A percentile compares a stretch with the other conserved stretches of the same genome.
These are phyloP conservation scores for Leptobrachium ailaonicum DNA, from an alignment of 2,113 vertebrate species.

Conservation along the genomic window DNA sequence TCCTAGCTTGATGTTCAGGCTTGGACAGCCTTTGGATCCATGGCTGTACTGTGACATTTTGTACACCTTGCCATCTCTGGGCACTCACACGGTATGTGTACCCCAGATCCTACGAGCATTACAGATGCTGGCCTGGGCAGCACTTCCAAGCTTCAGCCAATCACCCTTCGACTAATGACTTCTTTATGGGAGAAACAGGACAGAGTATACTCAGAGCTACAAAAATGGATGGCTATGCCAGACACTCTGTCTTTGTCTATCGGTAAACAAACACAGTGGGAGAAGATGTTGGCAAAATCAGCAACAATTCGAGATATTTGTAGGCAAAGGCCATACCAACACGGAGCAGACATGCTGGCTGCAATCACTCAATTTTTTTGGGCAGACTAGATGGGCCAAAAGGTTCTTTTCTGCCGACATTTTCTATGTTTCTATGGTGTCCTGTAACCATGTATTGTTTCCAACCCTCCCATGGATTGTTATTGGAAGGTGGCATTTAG, in stretches of 20 bases:
- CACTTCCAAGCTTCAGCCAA: conserved; percentile 74
- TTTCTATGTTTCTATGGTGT: no score
- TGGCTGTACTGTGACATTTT: conserved; percentile 73
- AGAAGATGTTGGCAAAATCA: conserved; percentile 84
- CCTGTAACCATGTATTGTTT: no score
- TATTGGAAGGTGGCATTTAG: no score
- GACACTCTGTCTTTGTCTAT: conserved; percentile 68
- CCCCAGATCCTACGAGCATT: conserved; percentile 83
- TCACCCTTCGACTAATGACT: conserved; percentile 82
- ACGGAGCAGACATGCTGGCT: conserved; percentile 93
- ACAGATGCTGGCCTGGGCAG: conserved; percentile 71
- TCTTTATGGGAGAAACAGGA: conserved; percentile 95
- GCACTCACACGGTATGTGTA: conserved; percentile 92
- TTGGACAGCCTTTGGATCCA: conserved; percentile 79
- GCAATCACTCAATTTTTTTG: conserved; percentile 78
- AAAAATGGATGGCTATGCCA: conserved; percentile 76
- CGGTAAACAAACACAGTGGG: conserved; percentile 85
- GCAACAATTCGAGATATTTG: conserved; percentile 90
- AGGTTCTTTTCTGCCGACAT: no score
- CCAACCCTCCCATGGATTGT: no score
- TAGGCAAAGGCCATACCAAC: conserved; percentile 92
- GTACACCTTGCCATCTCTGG: conserved; percentile 82
- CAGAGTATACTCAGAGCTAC: conserved; percentile 90
- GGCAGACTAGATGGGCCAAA: no score
- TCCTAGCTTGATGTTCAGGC: conserved; percentile 83